Conservation (phyloP, 2,888 invertebrate species). For the Nycteola revayana region DNA sequence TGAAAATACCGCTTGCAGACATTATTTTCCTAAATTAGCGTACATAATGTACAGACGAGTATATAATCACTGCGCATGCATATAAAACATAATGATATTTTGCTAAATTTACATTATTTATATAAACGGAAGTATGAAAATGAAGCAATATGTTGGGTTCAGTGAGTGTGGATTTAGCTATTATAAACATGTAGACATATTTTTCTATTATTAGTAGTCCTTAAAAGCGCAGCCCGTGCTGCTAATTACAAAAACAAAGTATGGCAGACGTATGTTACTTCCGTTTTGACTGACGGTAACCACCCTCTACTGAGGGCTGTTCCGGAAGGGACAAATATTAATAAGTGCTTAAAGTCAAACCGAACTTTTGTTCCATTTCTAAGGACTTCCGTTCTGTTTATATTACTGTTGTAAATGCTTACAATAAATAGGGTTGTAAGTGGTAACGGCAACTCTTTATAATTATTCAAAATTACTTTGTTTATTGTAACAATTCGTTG, state of each 20-base stretch:
- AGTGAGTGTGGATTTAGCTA: not conserved
- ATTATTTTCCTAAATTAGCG: too few species aligned
- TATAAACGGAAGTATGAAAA: too few species aligned
- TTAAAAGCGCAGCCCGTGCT: constrained; percentile 67
- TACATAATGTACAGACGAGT: too few species aligned
- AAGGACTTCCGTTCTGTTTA: constrained; percentile 51
- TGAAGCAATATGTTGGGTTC: too few species aligned
- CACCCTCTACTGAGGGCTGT: constrained; percentile 69
- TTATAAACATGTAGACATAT: constrained; percentile 13
- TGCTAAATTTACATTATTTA: too few species aligned
- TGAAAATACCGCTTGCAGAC: too few species aligned
- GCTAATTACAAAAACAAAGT: constrained; percentile 66
- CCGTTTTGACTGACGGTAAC: constrained; percentile 70
- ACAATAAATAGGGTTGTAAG: not conserved
- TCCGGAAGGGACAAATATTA: constrained; percentile 74
- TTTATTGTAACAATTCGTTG: too few species aligned
- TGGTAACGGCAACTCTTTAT: not conserved
- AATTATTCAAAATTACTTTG: too few species aligned
- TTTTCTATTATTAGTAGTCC: constrained; percentile 35
- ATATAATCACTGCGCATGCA: too few species aligned
- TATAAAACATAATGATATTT: too few species aligned
- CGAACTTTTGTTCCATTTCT: constrained; percentile 55
- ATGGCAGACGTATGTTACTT: constrained; percentile 75
- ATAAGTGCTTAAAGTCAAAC: constrained; percentile 71
- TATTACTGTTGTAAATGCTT: too few species aligned